phyloP scores from a whole-genome alignment of 2,888 invertebrate genomes.

The Hypomecis punctinalis region DNA sequence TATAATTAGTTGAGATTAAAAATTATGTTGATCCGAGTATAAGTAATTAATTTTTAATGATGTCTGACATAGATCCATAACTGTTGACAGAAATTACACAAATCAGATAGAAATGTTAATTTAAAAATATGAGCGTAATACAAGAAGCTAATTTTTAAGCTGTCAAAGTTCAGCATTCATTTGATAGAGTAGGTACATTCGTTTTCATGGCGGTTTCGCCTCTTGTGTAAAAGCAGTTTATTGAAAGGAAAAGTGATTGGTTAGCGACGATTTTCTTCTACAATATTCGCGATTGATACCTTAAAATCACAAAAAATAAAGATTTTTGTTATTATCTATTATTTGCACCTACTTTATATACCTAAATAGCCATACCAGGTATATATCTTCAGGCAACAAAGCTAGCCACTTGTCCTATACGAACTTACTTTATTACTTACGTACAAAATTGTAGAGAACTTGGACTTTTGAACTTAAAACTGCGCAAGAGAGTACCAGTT shows the following conservation, averaged over 20 bases:
- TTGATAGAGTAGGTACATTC: neutral
- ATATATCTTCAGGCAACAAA: no score
- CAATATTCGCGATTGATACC: no score
- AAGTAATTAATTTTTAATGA: conserved; percentile 15
- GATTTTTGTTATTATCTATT: no score
- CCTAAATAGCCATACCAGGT: no score
- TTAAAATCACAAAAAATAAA: no score
- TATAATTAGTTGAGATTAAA: conserved; percentile 17
- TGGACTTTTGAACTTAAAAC: no score
- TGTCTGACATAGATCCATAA: conserved; percentile 9
- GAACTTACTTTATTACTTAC: neutral
- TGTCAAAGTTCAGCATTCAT: neutral
- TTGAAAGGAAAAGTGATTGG: neutral
- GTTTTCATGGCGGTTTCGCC: neutral
- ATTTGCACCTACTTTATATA: no score
- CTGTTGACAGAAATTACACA: neutral
- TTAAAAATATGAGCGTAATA: neutral
- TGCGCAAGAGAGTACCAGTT: no score
- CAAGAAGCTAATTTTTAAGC: neutral
- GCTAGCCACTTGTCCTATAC: no score
- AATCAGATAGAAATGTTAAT: neutral
- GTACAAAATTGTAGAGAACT: no score
- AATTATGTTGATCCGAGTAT: conserved; percentile 3
- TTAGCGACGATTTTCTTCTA: no score
- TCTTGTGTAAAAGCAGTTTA: neutral